These are phyloP conservation scores for Macropus fuliginosus DNA, from an alignment of 2,797 vertebrate genomes.

Conservation along the genomic window DNA sequence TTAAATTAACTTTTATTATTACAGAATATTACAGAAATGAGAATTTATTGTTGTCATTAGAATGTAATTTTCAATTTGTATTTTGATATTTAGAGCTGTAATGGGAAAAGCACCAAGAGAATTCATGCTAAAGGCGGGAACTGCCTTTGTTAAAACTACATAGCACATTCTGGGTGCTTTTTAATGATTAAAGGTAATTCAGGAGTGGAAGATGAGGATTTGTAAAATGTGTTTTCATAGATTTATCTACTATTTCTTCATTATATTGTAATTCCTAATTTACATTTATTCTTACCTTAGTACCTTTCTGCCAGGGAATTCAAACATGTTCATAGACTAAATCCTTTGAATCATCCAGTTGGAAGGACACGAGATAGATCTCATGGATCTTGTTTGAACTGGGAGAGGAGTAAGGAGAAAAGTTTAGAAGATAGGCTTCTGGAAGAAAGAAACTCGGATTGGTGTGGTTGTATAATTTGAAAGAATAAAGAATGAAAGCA, in stretches of 20 bases:
- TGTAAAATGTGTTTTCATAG: not conserved
- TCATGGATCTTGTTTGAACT: not conserved
- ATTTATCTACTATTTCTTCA: not conserved
- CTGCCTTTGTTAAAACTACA: not conserved
- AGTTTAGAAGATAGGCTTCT: not conserved
- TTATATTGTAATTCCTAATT: not conserved
- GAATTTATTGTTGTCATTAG: not conserved
- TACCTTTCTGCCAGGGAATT: not conserved
- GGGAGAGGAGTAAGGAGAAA: not conserved
- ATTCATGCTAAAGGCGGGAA: too few species aligned
- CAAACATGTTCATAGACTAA: not conserved
- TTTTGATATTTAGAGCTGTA: not conserved
- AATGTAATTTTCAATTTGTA: not conserved
- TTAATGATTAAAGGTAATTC: not conserved
- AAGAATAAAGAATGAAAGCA: not conserved
- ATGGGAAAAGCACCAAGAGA: not conserved
- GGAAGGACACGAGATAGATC: not conserved
- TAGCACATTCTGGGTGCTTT: not conserved
- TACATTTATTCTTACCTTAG: not conserved
- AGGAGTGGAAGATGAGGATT: not conserved
- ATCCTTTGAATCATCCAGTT: not conserved
- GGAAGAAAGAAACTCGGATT: not conserved
- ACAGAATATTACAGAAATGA: not conserved
- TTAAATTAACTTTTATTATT: not conserved
- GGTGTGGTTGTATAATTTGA: not conserved